phyloP scores from a whole-genome alignment of 2,113 vertebrate species.

The Hucho hucho region DNA sequence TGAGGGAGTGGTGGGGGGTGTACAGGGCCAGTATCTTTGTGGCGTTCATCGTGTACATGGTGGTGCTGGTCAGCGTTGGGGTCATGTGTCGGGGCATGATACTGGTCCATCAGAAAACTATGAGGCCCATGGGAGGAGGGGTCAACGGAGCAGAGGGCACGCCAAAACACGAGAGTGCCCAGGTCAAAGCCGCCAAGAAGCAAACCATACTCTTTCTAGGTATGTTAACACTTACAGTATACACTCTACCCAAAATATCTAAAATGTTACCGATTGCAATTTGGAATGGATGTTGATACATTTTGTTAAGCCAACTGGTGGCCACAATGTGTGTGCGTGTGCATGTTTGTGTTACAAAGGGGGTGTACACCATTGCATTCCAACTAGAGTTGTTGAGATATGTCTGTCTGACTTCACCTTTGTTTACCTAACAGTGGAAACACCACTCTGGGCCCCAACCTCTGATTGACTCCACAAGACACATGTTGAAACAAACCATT shows the following conservation, averaged over 20 bases:
- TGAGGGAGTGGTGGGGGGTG: slow-evolving; percentile 81
- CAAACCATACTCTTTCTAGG: slow-evolving; percentile 87
- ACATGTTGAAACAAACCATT: no score
- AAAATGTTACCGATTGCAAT: not conserved
- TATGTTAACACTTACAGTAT: slow-evolving; percentile 37
- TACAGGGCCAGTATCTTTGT: slow-evolving; percentile 84
- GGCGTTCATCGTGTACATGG: slow-evolving; percentile 83
- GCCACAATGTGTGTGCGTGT: not conserved
- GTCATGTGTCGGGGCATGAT: slow-evolving; percentile 94
- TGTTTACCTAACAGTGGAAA: not conserved
- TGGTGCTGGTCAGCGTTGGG: slow-evolving; percentile 79
- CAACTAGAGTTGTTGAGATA: no score
- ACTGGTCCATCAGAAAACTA: slow-evolving; percentile 67
- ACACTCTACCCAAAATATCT: not conserved
- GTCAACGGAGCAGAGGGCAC: not conserved
- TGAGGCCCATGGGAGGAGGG: slow-evolving; percentile 37
- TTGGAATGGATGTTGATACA: not conserved
- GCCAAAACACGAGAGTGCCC: slow-evolving; percentile 65
- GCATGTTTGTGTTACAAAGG: not conserved
- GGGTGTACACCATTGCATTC: no score
- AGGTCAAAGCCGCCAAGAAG: slow-evolving; percentile 76
- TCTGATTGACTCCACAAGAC: not conserved
- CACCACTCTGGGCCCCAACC: not conserved
- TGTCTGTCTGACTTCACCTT: slow-evolving; percentile 17
- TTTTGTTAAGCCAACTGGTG: not conserved